phyloP scores from a whole-genome alignment of 2,888 invertebrate species.

The Hyppa rectilinea region DNA sequence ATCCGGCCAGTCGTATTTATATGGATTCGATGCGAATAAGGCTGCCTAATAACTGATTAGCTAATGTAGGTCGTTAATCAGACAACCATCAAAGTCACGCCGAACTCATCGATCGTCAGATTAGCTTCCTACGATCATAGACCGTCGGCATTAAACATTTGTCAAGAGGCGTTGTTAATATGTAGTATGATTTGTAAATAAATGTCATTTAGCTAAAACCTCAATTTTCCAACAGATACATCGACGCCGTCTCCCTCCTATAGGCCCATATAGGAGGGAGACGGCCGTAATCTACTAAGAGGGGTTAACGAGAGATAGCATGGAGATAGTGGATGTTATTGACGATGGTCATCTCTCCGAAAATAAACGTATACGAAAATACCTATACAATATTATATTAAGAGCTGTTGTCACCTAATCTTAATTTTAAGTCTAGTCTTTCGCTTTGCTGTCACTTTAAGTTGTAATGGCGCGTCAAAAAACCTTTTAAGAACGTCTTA shows the following conservation, averaged over 20 bases:
- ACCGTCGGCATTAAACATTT: slow-evolving; percentile 10
- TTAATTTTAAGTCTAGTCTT: background rate
- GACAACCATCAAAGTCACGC: slow-evolving; percentile 20
- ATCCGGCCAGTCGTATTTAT: background rate
- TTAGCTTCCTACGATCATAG: slow-evolving; percentile 32
- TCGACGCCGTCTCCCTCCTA: too few relatives aligned
- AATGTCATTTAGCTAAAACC: background rate
- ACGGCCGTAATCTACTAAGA: background rate
- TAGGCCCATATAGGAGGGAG: too few relatives aligned
- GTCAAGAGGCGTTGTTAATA: slow-evolving; percentile 5
- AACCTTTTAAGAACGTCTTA: background rate
- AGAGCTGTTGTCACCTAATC: background rate
- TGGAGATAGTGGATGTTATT: background rate
- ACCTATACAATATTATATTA: too few relatives aligned
- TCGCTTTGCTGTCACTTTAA: background rate
- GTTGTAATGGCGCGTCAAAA: background rate
- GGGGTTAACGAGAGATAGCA: background rate
- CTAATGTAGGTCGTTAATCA: slow-evolving; percentile 30
- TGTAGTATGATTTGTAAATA: slow-evolving; percentile 13
- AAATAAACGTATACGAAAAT: too few relatives aligned
- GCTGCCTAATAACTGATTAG: slow-evolving; percentile 26
- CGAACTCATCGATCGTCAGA: slow-evolving; percentile 17
- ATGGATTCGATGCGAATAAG: slow-evolving; percentile 4
- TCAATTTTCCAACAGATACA: too few relatives aligned
- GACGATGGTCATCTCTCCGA: background rate